phyloP scores from a whole-genome alignment of 2,888 invertebrate species.

The Scaeva pyrastri region DNA sequence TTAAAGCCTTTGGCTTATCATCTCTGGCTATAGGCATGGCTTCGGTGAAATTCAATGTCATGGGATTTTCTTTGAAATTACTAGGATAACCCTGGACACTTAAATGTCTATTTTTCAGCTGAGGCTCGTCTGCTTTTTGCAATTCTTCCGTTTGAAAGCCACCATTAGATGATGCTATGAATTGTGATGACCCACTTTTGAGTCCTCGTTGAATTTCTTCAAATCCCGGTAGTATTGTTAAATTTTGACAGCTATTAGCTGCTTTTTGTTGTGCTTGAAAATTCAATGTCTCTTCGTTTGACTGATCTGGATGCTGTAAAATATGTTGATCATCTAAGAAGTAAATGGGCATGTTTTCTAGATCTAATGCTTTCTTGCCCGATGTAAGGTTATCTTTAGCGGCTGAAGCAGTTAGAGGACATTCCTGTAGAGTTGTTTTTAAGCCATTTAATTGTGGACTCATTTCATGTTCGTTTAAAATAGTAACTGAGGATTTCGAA shows the following conservation, averaged over 20 bases:
- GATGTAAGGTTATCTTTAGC: background rate
- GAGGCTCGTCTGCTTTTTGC: background rate
- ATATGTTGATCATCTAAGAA: slow-evolving; percentile 5
- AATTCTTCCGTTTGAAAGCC: background rate
- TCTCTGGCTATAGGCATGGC: background rate
- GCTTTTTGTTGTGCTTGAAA: background rate
- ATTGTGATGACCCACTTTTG: background rate
- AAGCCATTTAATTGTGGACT: slow-evolving; percentile 12
- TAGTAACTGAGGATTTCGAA: background rate
- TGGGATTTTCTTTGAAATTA: background rate
- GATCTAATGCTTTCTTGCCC: background rate
- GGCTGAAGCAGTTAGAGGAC: too few species aligned
- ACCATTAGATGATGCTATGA: background rate
- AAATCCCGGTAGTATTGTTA: slow-evolving; percentile 3
- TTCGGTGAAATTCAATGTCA: background rate
- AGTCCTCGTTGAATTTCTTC: background rate
- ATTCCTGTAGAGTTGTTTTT: background rate
- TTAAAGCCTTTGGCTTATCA: background rate
- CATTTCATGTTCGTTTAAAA: slow-evolving; percentile 21
- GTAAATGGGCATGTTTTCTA: slow-evolving; percentile 14
- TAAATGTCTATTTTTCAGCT: background rate
- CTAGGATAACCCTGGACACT: background rate
- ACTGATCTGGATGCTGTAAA: background rate
- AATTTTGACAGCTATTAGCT: background rate
- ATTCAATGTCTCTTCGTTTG: background rate